Base-by-base conservation (phyloP, 2,797 vertebrate species). In the Melanotaenia maccullochi region DNA sequence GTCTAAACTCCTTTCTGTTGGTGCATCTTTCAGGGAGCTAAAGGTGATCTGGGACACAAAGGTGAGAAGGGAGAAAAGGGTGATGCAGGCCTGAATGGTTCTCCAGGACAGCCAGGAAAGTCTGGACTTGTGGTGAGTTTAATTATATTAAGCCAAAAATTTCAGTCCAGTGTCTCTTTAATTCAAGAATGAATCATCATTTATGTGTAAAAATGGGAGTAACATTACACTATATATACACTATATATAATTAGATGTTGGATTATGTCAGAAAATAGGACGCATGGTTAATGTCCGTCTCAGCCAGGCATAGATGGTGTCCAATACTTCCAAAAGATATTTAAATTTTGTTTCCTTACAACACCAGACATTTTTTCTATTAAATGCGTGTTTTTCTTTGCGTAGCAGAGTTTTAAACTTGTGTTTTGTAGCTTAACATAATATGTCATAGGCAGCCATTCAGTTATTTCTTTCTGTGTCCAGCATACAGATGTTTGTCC, bases 51-150 rank as follows among this genome's bases (percentile, higher is more conserved):
- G 0, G 95, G 94, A 49, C 68, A 65, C 61, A 64, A 49, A 66
- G 94, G 96, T 22, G 65, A 91, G 68, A 96, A 95, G 88, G 96
- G 96, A 83, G 95, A 96, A 68, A 96, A 94, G 76, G 96, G 96
- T 60, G 95, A 96, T 18, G 51, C 78, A 0, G 87, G 92, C 5
- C 44, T 28, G 1, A 68, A 87, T n/a, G 96, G 96, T 65, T 94
- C 94, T 70, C 94, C 95, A 13, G 97, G 97, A 58, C 90, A 87
- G 0, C 96, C 96, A 1, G 97, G 97, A 75, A 95, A 91, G 83
- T 95, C 96, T 4, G 97, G 97, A 75, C 84, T 94, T 73, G 89
- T 92, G 86, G 97, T 98, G 79, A 96, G 96, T 94, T 59, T 0
- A 54, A 2, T 2, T 2, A 5, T 0, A 0, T n/a, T 16, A 40